Evolutionary conservation across 2,888 invertebrate species (phyloP).

Genomic region (Lymantria dispar): DNA sequence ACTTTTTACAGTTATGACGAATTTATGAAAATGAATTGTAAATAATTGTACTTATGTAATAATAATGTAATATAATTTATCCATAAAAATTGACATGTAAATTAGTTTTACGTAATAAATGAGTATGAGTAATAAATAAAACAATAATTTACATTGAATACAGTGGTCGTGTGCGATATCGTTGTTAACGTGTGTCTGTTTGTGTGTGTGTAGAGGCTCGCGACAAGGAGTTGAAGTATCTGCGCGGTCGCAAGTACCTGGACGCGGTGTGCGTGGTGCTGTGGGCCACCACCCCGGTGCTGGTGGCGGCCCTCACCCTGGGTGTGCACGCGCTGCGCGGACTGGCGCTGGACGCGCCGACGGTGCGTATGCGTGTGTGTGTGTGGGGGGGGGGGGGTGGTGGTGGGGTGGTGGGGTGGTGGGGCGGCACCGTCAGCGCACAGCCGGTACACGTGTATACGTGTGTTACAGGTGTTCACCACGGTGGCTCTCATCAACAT

Average conservation of each 20-base stretch:
- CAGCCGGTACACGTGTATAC: background rate
- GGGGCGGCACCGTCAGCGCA: constrained; percentile 93
- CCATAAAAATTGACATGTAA: too few relatives aligned
- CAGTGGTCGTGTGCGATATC: too few relatives aligned
- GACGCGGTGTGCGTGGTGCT: constrained; percentile 99
- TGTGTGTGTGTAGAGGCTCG: constrained; percentile 81
- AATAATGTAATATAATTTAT: too few relatives aligned
- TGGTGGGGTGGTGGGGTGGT: constrained; percentile 99
- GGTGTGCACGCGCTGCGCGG: constrained; percentile 90
- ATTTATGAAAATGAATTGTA: too few relatives aligned
- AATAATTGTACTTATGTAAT: too few relatives aligned
- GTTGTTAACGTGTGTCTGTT: too few relatives aligned
- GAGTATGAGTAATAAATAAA: too few relatives aligned
- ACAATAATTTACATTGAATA: too few relatives aligned
- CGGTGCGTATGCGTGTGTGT: constrained; percentile 94
- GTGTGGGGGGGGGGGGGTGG: constrained; percentile 98
- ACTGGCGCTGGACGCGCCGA: constrained; percentile 91
- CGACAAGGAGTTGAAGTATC: constrained; percentile 87
- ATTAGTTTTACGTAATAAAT: too few relatives aligned
- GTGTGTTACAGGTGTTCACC: constrained; percentile 86
- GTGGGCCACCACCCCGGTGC: constrained; percentile 98
- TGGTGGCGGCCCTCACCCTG: constrained; percentile 93
- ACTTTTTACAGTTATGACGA: too few relatives aligned
- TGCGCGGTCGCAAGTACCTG: constrained; percentile 95
- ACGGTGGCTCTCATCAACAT: constrained; percentile 97